These are phyloP conservation scores for Philhelius pedissequus DNA, from an alignment of 2,888 invertebrate species.

Conservation along the genomic window DNA sequence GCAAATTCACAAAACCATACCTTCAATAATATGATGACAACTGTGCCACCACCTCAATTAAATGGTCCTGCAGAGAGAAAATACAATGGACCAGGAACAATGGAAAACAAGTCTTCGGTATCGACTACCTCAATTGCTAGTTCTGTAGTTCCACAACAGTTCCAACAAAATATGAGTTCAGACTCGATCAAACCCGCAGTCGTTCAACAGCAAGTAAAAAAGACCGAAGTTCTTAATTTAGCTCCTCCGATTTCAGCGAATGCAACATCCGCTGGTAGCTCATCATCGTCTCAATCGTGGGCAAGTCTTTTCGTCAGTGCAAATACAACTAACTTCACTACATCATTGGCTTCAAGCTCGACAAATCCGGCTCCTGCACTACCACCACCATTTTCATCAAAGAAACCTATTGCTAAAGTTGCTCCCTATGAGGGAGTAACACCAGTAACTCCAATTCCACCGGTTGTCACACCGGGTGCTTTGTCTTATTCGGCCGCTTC, in stretches of 20 bases:
- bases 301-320: conserved; percentile 83
- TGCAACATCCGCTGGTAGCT: conserved; percentile 26
- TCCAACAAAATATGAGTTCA: conserved; percentile 70
- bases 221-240: conserved; percentile 52
- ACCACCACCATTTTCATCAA: conserved; percentile 74
- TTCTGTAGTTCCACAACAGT: conserved; percentile 78
- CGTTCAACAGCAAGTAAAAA: conserved; percentile 55
- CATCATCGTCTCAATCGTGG: conserved; percentile 80
- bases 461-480: conserved; percentile 74
- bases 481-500: conserved; percentile 79
- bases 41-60: conserved; percentile 78
- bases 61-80: conserved; percentile 62
- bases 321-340: conserved; percentile 56
- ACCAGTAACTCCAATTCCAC: conserved; percentile 71
- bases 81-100: conserved; percentile 72
- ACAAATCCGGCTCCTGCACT: conserved; percentile 70
- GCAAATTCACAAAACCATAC: conserved; percentile 76
- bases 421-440: conserved; percentile 80
- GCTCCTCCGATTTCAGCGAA: conserved; percentile 58
- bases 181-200: conserved; percentile 68
- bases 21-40: conserved; percentile 77
- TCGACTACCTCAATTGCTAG: conserved; percentile 79
- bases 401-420: conserved; percentile 83
- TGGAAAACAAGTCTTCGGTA: conserved; percentile 79
- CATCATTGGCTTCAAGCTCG: conserved; percentile 59